Evolutionary conservation across 1,140 invertebrate species (phyloP).

Genomic region (Schmidtea mediterranea): DNA sequence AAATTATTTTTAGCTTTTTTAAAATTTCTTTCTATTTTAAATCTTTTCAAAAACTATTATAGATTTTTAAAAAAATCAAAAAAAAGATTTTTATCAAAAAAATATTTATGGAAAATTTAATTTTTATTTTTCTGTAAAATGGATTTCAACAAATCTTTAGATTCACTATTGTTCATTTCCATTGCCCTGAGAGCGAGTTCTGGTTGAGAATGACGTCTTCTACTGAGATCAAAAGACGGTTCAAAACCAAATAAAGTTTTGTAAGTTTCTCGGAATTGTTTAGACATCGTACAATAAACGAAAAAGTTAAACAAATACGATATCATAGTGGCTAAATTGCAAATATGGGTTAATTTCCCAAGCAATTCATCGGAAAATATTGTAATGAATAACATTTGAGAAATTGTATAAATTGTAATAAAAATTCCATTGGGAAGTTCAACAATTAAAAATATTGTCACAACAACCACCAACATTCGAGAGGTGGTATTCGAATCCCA

Average conservation of each 20-base stretch:
- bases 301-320: constrained; percentile 68
- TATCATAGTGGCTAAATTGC: constrained; percentile 47
- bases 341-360: constrained; percentile 30
- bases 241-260: constrained; percentile 40
- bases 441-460: constrained; percentile 59
- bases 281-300: constrained; percentile 67
- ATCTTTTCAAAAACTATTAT: too few relatives aligned
- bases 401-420: constrained; percentile 31
- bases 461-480: constrained; percentile 73
- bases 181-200: too few relatives aligned
- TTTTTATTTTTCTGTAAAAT: too few relatives aligned
- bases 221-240: background rate
- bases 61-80: too few relatives aligned
- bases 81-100: too few relatives aligned
- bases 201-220: too few relatives aligned
- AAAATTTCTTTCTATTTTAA: too few relatives aligned
- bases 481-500: constrained; percentile 62
- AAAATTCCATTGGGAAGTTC: constrained; percentile 51
- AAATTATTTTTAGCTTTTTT: too few relatives aligned
- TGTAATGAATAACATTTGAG: constrained; percentile 30
- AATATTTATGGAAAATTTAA: too few relatives aligned
- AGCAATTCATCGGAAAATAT: constrained; percentile 48
- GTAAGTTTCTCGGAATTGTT: constrained; percentile 62
- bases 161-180: too few relatives aligned
- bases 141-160: too few relatives aligned